These are phyloP conservation scores for Benitochromis conjunctus DNA, from an alignment of 2,113 vertebrate species.

Conservation along the genomic window DNA sequence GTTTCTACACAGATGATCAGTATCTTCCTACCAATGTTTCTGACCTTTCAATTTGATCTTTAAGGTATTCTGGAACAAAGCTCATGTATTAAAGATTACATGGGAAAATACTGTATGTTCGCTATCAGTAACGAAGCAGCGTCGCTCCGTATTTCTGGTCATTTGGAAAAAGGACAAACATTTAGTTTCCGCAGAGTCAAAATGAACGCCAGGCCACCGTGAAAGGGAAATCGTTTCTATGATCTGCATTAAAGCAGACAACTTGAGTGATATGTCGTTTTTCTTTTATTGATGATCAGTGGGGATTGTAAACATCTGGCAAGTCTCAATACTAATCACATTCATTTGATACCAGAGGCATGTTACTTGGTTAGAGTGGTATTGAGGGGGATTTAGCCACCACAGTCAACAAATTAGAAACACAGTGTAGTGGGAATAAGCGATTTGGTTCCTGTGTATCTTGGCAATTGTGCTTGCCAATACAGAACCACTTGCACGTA, in stretches of 20 bases:
- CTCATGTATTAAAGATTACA: not conserved
- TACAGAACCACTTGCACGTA: not conserved
- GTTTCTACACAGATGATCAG: not conserved
- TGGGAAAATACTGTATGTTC: not conserved
- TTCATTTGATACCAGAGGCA: not conserved
- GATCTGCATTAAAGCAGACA: not conserved
- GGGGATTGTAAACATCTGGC: not conserved
- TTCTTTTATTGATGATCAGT: not conserved
- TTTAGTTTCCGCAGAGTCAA: not conserved
- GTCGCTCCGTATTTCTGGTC: not conserved
- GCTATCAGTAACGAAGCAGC: not conserved
- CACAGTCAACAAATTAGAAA: conserved; percentile 21
- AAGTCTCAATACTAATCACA: not conserved
- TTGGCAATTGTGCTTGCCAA: conserved; percentile 6
- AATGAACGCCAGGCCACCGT: not conserved
- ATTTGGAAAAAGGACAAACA: not conserved
- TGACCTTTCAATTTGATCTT: not conserved
- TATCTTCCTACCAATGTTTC: not conserved
- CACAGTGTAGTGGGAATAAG: not conserved
- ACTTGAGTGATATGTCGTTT: not conserved
- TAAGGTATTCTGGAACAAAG: not conserved
- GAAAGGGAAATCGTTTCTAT: not conserved
- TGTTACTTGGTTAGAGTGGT: not conserved
- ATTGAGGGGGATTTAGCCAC: conserved; percentile 1
- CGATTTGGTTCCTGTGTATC: conserved; percentile 9